Percentiles rank a stretch among this genome's conserved stretches.
phyloP scores from a whole-genome alignment of 2,113 vertebrate species.

The Tetraodon nigroviridis region DNA sequence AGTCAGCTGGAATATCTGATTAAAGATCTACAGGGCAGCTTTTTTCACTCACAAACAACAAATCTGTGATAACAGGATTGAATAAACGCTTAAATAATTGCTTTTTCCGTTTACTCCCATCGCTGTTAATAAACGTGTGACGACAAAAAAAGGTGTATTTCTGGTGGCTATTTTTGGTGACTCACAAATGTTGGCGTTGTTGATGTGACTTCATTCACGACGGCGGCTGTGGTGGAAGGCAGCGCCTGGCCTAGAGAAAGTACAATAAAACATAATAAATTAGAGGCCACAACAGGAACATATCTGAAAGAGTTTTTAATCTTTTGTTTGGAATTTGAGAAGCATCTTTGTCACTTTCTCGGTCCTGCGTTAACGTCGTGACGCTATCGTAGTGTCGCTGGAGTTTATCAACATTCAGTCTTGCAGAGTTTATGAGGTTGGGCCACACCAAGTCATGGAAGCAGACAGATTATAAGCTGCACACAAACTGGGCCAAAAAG shows the following conservation, averaged over 20 bases:
- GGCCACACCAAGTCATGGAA: constrained; percentile 26
- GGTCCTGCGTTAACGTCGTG: constrained; percentile 21
- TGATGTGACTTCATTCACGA: constrained; percentile 39
- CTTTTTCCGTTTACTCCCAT: no score
- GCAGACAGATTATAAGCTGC: constrained; percentile 28
- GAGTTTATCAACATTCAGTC: constrained; percentile 24
- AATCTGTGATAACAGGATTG: no score
- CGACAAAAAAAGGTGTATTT: constrained; percentile 11
- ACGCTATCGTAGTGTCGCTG: constrained; percentile 26
- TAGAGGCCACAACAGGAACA: constrained; percentile 5
- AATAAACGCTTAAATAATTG: no score
- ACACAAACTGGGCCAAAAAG: constrained; percentile 22
- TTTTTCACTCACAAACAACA: no score
- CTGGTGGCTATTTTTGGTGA: neutral
- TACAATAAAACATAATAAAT: constrained; percentile 11
- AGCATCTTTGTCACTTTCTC: constrained; percentile 9
- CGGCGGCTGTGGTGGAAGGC: constrained; percentile 39
- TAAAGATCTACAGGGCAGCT: no score
- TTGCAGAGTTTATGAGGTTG: constrained; percentile 25
- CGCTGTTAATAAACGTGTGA: neutral
- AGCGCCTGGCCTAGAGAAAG: constrained; percentile 55
- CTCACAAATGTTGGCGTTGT: constrained; percentile 53
- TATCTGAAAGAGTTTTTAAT: neutral
- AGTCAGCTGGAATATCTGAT: no score
- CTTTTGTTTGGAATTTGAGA: neutral